These are phyloP conservation scores for Halisarca cf. caerulea DNA, from an alignment of 37 sponge, comb jelly and placozoan genomes.

Conservation along the genomic window DNA sequence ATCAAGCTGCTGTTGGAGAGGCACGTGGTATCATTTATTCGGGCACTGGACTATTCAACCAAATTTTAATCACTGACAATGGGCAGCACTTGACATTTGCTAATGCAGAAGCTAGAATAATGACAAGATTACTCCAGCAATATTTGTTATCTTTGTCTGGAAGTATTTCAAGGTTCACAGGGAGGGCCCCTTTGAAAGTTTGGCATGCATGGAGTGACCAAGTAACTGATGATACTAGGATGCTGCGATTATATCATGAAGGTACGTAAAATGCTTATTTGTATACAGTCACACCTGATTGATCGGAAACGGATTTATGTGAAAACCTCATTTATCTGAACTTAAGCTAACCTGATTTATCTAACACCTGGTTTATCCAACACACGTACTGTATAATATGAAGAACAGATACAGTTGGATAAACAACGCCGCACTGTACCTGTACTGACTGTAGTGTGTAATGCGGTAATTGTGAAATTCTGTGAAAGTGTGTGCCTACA, in stretches of 20 bases:
- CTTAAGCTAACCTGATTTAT: too few species aligned
- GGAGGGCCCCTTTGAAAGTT: not conserved
- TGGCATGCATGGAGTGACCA: slow-evolving; percentile 8
- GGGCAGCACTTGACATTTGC: not conserved
- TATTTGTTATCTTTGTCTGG: not conserved
- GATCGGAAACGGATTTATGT: too few species aligned
- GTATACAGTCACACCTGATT: too few species aligned
- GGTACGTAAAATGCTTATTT: not conserved
- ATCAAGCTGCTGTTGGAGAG: not conserved
- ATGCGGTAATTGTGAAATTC: too few species aligned
- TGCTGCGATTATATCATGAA: not conserved
- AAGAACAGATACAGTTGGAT: too few species aligned
- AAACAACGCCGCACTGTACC: too few species aligned
- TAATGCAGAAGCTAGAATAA: not conserved
- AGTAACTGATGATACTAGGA: too few species aligned
- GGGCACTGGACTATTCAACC: not conserved
- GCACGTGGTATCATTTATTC: not conserved
- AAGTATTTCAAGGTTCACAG: not conserved
- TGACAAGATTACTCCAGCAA: not conserved
- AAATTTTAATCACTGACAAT: not conserved
- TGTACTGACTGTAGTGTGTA: too few species aligned
- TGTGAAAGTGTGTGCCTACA: too few species aligned
- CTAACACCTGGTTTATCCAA: too few species aligned
- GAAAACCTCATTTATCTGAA: too few species aligned
- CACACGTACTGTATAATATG: too few species aligned